A percentile compares a stretch with the other conserved stretches of the same genome.
Evolutionary conservation across 2,888 invertebrate species (phyloP).

Genomic region (Noctua comes): DNA sequence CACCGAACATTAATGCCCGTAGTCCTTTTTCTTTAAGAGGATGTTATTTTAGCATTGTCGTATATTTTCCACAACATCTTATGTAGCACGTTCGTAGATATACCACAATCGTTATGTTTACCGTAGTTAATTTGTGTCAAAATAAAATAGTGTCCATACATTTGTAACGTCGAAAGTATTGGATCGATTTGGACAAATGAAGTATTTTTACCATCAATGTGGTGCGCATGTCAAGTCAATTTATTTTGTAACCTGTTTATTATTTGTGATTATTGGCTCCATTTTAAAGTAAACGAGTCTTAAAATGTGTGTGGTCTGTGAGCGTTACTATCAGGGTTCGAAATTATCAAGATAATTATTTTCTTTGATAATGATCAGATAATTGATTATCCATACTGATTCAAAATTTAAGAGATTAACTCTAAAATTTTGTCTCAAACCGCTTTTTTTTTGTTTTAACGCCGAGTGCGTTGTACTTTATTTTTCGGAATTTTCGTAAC

Average conservation of each 20-base stretch:
- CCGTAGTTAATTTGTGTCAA: constrained; percentile 3
- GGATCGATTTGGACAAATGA: constrained; percentile 12
- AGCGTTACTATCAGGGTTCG: constrained; percentile 1
- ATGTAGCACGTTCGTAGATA: constrained; percentile 31
- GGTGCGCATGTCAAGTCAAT: constrained; percentile 25
- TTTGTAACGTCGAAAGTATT: constrained; percentile 7
- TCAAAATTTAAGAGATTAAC: background rate
- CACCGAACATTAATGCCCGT: background rate
- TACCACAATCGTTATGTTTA: constrained; percentile 13
- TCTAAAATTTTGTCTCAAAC: background rate
- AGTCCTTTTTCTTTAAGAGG: constrained; percentile 12
- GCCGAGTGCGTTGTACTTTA: background rate
- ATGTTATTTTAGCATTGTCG: constrained; percentile 3
- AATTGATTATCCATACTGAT: background rate
- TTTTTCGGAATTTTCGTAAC: background rate
- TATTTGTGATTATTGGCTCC: constrained; percentile 9
- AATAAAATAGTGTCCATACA: background rate
- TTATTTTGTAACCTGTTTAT: constrained; percentile 20
- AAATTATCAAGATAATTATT: background rate
- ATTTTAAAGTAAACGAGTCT: constrained; percentile 10
- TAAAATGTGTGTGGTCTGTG: constrained; percentile 27
- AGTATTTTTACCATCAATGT: constrained; percentile 1
- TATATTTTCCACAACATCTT: constrained; percentile 17
- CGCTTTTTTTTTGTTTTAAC: background rate
- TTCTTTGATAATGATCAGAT: background rate